These are phyloP conservation scores for Hyles euphorbiae DNA, from an alignment of 1,140 invertebrate species.

Conservation along the genomic window DNA sequence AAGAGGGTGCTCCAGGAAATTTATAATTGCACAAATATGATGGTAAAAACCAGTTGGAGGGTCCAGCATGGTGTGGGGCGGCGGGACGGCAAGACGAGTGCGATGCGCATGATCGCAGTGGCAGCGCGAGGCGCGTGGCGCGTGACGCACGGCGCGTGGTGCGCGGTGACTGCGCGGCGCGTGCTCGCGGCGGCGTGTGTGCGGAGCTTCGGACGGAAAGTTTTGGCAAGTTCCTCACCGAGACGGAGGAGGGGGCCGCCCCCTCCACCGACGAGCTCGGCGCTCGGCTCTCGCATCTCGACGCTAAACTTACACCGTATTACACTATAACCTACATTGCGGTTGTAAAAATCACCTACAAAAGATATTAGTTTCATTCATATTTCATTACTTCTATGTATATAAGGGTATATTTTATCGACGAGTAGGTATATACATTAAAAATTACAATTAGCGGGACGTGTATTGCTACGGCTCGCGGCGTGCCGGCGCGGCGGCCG, in stretches of 20 bases:
- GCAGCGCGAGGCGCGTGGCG: conserved; percentile 35
- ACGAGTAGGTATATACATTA: conserved; percentile 63
- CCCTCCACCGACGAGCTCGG: conserved; percentile 45
- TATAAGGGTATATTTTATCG: conserved; percentile 73
- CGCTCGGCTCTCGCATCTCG: conserved; percentile 56
- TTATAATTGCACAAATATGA: too few species aligned
- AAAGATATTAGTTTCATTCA: conserved; percentile 74
- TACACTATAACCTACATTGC: conserved; percentile 68
- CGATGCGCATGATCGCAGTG: neutral
- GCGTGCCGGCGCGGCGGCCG: conserved; percentile 38
- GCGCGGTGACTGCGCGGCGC: conserved; percentile 17
- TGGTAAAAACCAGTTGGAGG: too few species aligned
- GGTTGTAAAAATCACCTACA: conserved; percentile 74
- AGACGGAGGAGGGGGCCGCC: conserved; percentile 47
- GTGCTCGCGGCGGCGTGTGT: conserved; percentile 42
- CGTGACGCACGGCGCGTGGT: conserved; percentile 35
- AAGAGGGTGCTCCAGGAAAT: too few species aligned
- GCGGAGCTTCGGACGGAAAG: conserved; percentile 70
- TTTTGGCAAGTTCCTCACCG: conserved; percentile 67
- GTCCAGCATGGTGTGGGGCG: too few species aligned
- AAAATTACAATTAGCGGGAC: conserved; percentile 59
- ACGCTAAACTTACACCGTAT: conserved; percentile 61
- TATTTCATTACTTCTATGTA: conserved; percentile 71
- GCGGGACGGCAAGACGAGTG: too few species aligned
- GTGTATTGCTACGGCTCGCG: conserved; percentile 58